phyloP scores from a whole-genome alignment of 2,113 vertebrate genomes.

The Brienomyrus longianalis region DNA sequence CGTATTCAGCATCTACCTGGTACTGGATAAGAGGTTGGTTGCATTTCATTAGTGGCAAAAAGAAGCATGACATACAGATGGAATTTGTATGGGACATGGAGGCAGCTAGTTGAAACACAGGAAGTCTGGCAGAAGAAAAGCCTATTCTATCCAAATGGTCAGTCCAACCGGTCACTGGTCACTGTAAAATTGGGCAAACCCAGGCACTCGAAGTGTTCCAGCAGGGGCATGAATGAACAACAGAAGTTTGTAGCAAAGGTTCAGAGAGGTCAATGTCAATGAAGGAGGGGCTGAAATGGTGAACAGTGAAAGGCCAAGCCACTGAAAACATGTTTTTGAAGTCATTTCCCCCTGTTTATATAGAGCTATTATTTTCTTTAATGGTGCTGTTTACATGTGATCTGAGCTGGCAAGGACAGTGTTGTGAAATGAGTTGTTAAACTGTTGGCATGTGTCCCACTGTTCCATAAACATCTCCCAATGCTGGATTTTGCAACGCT shows the following conservation, averaged over 20 bases:
- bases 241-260: conserved; percentile 6
- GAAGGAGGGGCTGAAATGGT: neutral
- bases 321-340: conserved; percentile 23
- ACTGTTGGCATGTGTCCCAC: conserved; percentile 10
- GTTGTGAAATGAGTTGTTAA: conserved; percentile 28
- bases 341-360: conserved; percentile 18
- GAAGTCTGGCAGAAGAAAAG: neutral
- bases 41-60: neutral
- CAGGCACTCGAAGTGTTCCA: neutral
- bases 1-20: neutral
- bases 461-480: conserved; percentile 22
- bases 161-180: conserved; percentile 17
- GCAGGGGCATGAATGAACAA: neutral
- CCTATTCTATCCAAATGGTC: neutral
- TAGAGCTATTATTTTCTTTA: conserved; percentile 13
- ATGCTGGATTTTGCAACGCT: conserved; percentile 21
- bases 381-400: conserved; percentile 25
- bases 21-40: neutral
- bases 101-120: neutral
- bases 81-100: neutral
- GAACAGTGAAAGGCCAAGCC: neutral
- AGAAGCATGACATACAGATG: neutral
- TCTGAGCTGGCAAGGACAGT: conserved; percentile 21
- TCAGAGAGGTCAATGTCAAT: neutral
- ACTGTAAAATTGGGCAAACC: neutral